Evolutionary conservation across 2,113 vertebrate genomes (phyloP).

Genomic region (Pipa parva): DNA sequence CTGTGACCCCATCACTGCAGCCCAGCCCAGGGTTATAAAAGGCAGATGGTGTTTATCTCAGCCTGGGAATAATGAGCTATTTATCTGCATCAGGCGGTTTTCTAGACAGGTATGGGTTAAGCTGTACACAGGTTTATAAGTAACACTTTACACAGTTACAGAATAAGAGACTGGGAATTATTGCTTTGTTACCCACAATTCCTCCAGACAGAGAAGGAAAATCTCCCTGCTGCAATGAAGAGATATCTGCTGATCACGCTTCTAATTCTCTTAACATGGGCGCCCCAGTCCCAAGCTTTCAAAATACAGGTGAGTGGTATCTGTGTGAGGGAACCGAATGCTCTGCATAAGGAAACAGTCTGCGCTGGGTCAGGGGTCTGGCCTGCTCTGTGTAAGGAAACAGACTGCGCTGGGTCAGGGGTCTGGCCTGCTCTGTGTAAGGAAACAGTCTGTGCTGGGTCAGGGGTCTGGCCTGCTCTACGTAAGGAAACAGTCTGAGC

Average conservation of each 20-base stretch:
- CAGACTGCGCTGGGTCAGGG: too few species aligned
- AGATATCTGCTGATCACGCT: background rate
- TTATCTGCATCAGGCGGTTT: too few species aligned
- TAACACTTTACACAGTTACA: background rate
- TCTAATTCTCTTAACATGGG: background rate
- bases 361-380: too few species aligned
- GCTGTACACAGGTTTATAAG: constrained; percentile 2
- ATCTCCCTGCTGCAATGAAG: constrained; percentile 2
- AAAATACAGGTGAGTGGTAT: constrained; percentile 4
- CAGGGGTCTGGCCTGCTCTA: too few species aligned
- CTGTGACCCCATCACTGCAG: background rate
- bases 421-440: too few species aligned
- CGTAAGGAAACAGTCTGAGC: too few species aligned
- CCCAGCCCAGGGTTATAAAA: background rate
- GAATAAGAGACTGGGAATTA: background rate
- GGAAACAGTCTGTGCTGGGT: too few species aligned
- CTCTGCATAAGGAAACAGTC: too few species aligned
- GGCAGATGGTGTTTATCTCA: too few species aligned
- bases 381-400: too few species aligned
- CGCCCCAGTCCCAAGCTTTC: background rate
- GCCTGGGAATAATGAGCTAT: too few species aligned
- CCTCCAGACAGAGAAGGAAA: background rate
- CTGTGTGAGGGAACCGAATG: too few species aligned
- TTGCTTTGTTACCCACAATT: background rate
- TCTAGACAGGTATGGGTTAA: background rate